Percentiles rank a stretch among this genome's conserved stretches.
These are phyloP conservation scores for Microctenopoma lineatum DNA, from an alignment of 2,797 vertebrate genomes.

Conservation along the genomic window DNA sequence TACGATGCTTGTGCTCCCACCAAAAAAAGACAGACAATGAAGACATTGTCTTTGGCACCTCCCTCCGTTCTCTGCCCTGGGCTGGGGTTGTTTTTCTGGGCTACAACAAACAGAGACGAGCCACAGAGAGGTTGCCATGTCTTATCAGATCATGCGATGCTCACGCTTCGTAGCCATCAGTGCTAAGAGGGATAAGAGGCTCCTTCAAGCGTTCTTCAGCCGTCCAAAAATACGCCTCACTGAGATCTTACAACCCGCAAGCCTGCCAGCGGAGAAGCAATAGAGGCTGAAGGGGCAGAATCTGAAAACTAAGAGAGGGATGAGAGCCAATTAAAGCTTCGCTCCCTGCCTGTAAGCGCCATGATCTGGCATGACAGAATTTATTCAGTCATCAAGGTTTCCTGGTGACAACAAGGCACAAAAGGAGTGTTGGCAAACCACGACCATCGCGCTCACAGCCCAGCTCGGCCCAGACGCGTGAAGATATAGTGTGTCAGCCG, in stretches of 20 bases:
- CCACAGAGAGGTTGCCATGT: constrained; percentile 53
- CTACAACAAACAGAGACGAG: constrained; percentile 50
- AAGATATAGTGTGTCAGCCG: constrained; percentile 12
- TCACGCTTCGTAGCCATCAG: constrained; percentile 52
- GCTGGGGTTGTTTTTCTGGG: constrained; percentile 32
- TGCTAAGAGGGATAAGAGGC: constrained; percentile 31
- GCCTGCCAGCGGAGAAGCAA: constrained; percentile 30
- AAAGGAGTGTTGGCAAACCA: constrained; percentile 24
- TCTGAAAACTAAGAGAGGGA: constrained; percentile 26
- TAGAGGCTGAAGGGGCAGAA: constrained; percentile 15
- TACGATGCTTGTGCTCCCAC: neutral
- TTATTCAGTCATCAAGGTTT: constrained; percentile 50
- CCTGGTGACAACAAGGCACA: constrained; percentile 41
- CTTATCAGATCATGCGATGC: constrained; percentile 67
- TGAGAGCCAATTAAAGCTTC: constrained; percentile 56
- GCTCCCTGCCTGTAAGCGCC: constrained; percentile 36
- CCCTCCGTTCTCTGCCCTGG: neutral
- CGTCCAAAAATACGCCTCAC: constrained; percentile 32
- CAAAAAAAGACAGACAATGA: constrained; percentile 22
- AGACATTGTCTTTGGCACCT: constrained; percentile 6
- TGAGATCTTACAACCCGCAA: constrained; percentile 27
- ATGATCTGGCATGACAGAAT: constrained; percentile 52
- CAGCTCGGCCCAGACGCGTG: constrained; percentile 7
- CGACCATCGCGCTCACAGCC: constrained; percentile 13
- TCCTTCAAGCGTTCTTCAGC: constrained; percentile 46